These are phyloP conservation scores for Polypedilum pembai DNA, from an alignment of 1,140 invertebrate genomes.

Conservation along the genomic window DNA sequence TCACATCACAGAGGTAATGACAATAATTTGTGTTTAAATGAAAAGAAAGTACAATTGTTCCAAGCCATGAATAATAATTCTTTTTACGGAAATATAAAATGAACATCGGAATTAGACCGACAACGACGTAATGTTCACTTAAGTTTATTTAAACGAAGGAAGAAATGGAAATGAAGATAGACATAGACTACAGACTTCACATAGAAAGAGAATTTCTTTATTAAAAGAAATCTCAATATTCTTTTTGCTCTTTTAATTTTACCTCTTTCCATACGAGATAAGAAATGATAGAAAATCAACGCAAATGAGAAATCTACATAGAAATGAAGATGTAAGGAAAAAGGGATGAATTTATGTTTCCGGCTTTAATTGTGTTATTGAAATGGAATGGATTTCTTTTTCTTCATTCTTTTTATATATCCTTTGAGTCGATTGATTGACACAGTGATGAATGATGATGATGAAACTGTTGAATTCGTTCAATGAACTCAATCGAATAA, in stretches of 20 bases:
- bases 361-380: neutral
- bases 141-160: neutral
- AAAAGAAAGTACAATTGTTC: neutral
- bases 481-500: neutral
- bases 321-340: neutral
- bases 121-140: conserved; percentile 21
- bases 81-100: conserved; percentile 2
- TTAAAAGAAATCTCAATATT: neutral
- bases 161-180: neutral
- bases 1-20: too few relatives aligned
- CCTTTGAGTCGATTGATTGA: neutral
- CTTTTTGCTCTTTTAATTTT: neutral
- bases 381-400: neutral
- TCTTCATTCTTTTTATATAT: too few relatives aligned
- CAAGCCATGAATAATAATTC: too few relatives aligned
- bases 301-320: neutral
- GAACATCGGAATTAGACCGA: conserved; percentile 21
- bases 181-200: neutral
- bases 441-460: neutral
- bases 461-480: conserved; percentile 5
- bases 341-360: neutral
- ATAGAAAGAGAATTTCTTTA: neutral
- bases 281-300: neutral
- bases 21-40: neutral
- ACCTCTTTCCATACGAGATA: neutral